Evolutionary conservation across 2,797 vertebrate species (phyloP).

Genomic region (Chanos chanos): DNA sequence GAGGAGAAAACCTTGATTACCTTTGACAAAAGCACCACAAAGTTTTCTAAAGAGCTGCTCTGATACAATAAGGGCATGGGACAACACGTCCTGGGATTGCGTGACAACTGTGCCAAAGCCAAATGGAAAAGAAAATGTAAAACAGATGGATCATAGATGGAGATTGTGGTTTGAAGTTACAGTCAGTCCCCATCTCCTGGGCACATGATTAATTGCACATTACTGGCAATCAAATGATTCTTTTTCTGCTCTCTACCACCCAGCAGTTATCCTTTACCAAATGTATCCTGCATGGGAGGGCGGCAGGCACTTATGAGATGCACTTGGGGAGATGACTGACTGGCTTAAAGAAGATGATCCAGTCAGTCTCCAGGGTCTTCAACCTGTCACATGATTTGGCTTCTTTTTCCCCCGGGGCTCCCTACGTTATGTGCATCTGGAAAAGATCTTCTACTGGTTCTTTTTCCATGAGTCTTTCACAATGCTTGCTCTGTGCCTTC

Average conservation of each 20-base stretch:
- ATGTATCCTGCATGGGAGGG: conserved; percentile 19
- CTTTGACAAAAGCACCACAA: conserved; percentile 30
- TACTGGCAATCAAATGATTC: conserved; percentile 35
- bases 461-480: conserved; percentile 29
- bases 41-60: background rate
- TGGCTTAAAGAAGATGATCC: conserved; percentile 12
- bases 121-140: conserved; percentile 58
- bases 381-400: conserved; percentile 9
- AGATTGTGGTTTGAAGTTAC: conserved; percentile 65
- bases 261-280: conserved; percentile 19
- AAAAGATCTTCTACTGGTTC: conserved; percentile 29
- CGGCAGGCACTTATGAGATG: conserved; percentile 3
- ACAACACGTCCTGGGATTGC: conserved; percentile 25
- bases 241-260: conserved; percentile 17
- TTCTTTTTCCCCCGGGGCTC: conserved; percentile 1
- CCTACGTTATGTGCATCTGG: conserved; percentile 35
- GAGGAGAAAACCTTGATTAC: conserved; percentile 49
- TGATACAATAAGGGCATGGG: conserved; percentile 11
- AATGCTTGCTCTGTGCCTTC: conserved; percentile 7
- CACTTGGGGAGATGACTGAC: conserved; percentile 12
- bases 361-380: background rate
- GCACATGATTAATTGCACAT: conserved; percentile 34
- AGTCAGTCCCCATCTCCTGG: conserved; percentile 42
- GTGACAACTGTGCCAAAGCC: conserved; percentile 17
- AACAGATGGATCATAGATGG: conserved; percentile 69